phyloP scores from a whole-genome alignment of 2,113 vertebrate species.

The Pantherophis guttatus region DNA sequence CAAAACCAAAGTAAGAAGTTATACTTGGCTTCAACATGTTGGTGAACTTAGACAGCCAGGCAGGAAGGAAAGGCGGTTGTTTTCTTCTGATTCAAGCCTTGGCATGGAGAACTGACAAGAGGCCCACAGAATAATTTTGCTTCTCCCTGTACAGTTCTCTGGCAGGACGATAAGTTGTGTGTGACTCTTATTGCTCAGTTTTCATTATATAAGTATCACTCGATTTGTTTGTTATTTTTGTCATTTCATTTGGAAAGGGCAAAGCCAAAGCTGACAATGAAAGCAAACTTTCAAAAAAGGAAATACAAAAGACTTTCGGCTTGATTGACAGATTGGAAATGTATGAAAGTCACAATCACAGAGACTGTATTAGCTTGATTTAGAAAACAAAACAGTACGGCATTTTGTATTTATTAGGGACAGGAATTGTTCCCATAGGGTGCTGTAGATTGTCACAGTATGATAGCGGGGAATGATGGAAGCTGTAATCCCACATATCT shows the following conservation, averaged over 20 bases:
- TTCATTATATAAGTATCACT: slow-evolving; percentile 7
- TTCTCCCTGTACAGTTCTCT: background rate
- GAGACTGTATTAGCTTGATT: background rate
- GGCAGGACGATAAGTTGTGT: slow-evolving; percentile 16
- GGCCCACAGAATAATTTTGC: slow-evolving; percentile 25
- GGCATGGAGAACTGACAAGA: background rate
- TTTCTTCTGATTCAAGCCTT: slow-evolving; percentile 1
- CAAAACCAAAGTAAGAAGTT: slow-evolving; percentile 83
- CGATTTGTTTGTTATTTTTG: background rate
- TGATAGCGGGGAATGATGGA: background rate
- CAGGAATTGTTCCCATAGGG: background rate
- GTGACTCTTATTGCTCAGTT: slow-evolving; percentile 11
- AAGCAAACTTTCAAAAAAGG: slow-evolving; percentile 11
- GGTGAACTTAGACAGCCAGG: background rate
- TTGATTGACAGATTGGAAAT: slow-evolving; percentile 2
- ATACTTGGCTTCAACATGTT: slow-evolving; percentile 29
- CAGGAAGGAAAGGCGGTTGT: background rate
- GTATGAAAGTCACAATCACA: background rate
- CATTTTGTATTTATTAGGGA: background rate
- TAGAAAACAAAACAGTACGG: background rate
- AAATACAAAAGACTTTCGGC: background rate
- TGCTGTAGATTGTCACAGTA: background rate
- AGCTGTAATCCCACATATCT: background rate
- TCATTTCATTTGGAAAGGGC: slow-evolving; percentile 3
- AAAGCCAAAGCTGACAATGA: background rate